Percentiles rank a stretch among this genome's conserved stretches.
Conservation (phyloP, 2,888 invertebrate genomes). For the Conchocele bisecta region DNA sequence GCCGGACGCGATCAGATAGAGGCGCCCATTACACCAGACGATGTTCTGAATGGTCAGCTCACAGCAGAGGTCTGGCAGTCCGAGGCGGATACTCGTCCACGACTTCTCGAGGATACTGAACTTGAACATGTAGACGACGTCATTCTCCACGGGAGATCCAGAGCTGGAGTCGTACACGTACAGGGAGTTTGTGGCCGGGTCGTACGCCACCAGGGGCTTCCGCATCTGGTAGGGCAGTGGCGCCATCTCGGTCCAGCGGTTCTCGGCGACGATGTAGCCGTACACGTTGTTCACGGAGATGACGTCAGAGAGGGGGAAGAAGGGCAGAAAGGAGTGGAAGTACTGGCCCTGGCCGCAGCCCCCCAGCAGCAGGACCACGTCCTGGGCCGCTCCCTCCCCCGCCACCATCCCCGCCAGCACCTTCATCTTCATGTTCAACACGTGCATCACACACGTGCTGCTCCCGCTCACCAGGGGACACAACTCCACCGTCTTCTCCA, state of each 20-base stretch:
- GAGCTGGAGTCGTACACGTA: slow-evolving; percentile 62
- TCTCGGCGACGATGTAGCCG: slow-evolving; percentile 67
- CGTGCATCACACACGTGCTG: slow-evolving; percentile 61
- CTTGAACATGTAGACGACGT: slow-evolving; percentile 48
- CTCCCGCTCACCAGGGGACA: slow-evolving; percentile 50
- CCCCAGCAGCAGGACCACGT: slow-evolving; percentile 67
- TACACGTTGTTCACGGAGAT: slow-evolving; percentile 63
- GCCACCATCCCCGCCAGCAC: slow-evolving; percentile 59
- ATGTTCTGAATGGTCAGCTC: slow-evolving; percentile 59
- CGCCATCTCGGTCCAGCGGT: slow-evolving; percentile 70
- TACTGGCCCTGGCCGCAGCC: slow-evolving; percentile 63
- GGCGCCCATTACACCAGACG: slow-evolving; percentile 49
- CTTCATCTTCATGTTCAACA: slow-evolving; percentile 64
- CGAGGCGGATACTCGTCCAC: slow-evolving; percentile 62
- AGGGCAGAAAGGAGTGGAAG: slow-evolving; percentile 56
- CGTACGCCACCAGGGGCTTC: slow-evolving; percentile 59
- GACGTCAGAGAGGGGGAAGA: slow-evolving; percentile 60
- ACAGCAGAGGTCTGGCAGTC: slow-evolving; percentile 52
- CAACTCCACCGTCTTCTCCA: slow-evolving; percentile 59
- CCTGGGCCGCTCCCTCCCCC: slow-evolving; percentile 50
- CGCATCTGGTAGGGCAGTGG: slow-evolving; percentile 68
- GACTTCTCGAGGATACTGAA: slow-evolving; percentile 59
- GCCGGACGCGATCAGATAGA: slow-evolving; percentile 62
- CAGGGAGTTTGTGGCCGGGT: slow-evolving; percentile 47
- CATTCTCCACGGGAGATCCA: slow-evolving; percentile 28